Conservation (phyloP, 2,113 vertebrate species). For the Brachyhypopomus gauderio region DNA sequence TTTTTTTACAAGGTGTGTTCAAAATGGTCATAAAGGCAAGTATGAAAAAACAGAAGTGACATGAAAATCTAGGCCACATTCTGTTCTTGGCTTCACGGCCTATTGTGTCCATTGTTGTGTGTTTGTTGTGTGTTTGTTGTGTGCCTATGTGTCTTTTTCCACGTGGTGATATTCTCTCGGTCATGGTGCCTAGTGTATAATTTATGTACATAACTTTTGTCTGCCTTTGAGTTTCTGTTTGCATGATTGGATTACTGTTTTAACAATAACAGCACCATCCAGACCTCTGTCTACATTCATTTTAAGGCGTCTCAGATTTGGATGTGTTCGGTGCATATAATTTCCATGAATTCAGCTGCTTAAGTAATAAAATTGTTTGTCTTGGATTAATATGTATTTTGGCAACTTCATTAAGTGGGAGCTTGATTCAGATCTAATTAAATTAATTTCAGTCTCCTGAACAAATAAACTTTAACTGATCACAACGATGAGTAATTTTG, state of each 20-base stretch:
- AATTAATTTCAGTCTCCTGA: slow-evolving; percentile 63
- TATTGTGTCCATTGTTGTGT: slow-evolving; percentile 31
- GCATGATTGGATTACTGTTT: slow-evolving; percentile 30
- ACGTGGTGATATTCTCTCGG: slow-evolving; percentile 12
- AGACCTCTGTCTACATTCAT: slow-evolving; percentile 36
- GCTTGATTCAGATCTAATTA: slow-evolving; percentile 41
- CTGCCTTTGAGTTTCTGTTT: slow-evolving; percentile 10
- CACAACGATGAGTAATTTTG: slow-evolving; percentile 62
- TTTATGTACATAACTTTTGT: slow-evolving; percentile 7
- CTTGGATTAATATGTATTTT: slow-evolving; percentile 25
- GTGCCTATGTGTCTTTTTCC: slow-evolving; percentile 8
- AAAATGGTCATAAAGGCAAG: slow-evolving; percentile 42
- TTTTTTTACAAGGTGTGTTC: slow-evolving; percentile 46
- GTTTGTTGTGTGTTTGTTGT: background rate
- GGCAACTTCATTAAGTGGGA: slow-evolving; percentile 30
- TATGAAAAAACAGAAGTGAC: slow-evolving; percentile 40
- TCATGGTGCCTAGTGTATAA: slow-evolving; percentile 41
- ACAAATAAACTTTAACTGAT: slow-evolving; percentile 63
- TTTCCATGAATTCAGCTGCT: slow-evolving; percentile 47
- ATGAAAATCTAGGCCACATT: slow-evolving; percentile 40
- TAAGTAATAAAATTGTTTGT: slow-evolving; percentile 35
- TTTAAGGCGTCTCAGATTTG: slow-evolving; percentile 34
- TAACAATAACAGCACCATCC: slow-evolving; percentile 31
- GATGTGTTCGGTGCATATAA: slow-evolving; percentile 40
- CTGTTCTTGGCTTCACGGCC: slow-evolving; percentile 38